Evolutionary conservation across 64 coral and sea anemone species (phyloP).

Genomic region (Actinia equina): DNA sequence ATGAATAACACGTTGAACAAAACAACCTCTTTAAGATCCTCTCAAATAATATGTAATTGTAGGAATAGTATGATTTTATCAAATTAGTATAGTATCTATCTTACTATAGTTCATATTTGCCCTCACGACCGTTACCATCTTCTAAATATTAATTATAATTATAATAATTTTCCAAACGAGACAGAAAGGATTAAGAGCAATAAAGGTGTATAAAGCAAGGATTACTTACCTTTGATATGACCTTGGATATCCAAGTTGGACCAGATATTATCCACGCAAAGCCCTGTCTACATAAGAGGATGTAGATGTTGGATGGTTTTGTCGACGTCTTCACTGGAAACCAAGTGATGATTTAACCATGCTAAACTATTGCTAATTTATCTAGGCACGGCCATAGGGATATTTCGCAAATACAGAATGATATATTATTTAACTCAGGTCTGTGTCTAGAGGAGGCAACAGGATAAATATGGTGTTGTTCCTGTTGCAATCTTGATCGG

Average conservation of each 20-base stretch:
- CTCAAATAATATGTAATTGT: no score
- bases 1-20: no score
- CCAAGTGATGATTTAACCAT: not conserved
- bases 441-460: not conserved
- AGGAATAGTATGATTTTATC: no score
- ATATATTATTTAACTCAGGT: not conserved
- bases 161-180: not conserved
- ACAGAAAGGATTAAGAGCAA: not conserved
- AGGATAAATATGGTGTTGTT: not conserved
- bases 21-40: no score
- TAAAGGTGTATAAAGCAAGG: not conserved
- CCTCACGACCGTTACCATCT: not conserved
- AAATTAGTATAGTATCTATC: no score
- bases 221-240: not conserved
- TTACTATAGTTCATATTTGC: no score
- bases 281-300: no score
- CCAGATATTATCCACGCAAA: not conserved
- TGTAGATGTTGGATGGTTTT: not conserved
- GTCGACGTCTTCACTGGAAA: not conserved
- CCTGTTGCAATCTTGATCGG: not conserved
- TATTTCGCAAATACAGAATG: not conserved
- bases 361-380: not conserved
- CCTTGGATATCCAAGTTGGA: not conserved
- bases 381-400: not conserved
- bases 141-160: no score